Base-by-base conservation (phyloP, 2,113 vertebrate species). In the Hemichromis elongatus region DNA sequence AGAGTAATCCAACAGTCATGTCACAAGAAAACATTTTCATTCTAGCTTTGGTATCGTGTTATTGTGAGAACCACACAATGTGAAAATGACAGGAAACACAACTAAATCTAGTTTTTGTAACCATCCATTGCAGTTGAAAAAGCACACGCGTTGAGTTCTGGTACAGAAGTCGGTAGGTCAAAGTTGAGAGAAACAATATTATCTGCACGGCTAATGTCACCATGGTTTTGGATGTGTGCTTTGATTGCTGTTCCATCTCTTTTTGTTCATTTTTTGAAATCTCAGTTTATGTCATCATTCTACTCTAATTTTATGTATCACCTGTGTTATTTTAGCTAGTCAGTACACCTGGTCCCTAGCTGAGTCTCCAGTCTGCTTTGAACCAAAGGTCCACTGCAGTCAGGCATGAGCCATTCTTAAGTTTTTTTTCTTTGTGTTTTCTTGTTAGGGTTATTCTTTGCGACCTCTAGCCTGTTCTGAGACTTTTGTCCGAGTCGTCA, bases 371-470 rank as follows among this genome's bases (percentile, higher is more conserved):
- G 63, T 4, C n/a, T 42, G 37, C 21, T 68, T 68, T 42, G 37
- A 68, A 45, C 37, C 13, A 33, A 59, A 59, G 28, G 56, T 59
- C 28, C 63, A 18, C 66, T 70, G 40, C 40, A 47, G 66, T 70
- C 21, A 0, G 40, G 40, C 9, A 18, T 70, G 2, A 6, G 66
- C 40, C 14, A 7, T 47, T 45, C 66, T 45, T 14, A 45, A 45
- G 66, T 70, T 28, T 70, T 21, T 26, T 70, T 42, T 26, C 63
- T 37, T 70, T 42, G 24, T 45, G 2, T 26, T 68, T 45, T 26
- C 21, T 70, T 47, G 66, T 45, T 28, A 26, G 3, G 7, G 21
- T 47, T 47, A 3, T 47, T 70, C 40, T 70, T 16, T 18, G 33
- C 12, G 3, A 70, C 40, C 9, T 47, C 21, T 70, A 16, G 8